phyloP scores from a whole-genome alignment of 2,113 vertebrate genomes.

The Paramisgurnus dabryanus region DNA sequence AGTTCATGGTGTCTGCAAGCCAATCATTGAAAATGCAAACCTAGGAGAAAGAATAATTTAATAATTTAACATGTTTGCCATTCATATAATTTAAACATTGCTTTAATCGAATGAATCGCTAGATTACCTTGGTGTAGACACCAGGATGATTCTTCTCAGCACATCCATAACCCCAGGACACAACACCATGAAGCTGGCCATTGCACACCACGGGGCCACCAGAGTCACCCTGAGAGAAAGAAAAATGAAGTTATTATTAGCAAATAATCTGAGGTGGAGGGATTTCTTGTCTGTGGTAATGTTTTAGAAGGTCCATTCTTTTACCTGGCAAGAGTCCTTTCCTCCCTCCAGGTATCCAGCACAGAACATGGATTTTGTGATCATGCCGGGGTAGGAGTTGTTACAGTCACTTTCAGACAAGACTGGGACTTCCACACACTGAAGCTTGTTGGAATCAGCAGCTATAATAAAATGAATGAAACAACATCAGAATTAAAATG shows the following conservation, averaged over 20 bases:
- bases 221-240: slow-evolving; percentile 26
- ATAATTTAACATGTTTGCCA: background rate
- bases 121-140: background rate
- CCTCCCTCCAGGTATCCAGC: slow-evolving; percentile 77
- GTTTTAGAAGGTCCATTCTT: background rate
- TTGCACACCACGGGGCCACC: slow-evolving; percentile 18
- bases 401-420: slow-evolving; percentile 67
- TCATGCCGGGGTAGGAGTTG: slow-evolving; percentile 69
- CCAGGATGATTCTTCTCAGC: background rate
- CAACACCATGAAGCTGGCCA: background rate
- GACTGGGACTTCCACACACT: slow-evolving; percentile 74
- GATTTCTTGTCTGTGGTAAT: background rate
- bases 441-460: slow-evolving; percentile 62
- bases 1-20: slow-evolving; percentile 64
- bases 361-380: slow-evolving; percentile 78
- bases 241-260: background rate
- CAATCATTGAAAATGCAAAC: slow-evolving; percentile 68
- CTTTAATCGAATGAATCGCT: background rate
- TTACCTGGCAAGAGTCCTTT: slow-evolving; percentile 80
- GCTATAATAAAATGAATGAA: slow-evolving; percentile 38
- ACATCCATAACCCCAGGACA: background rate
- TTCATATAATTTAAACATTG: background rate
- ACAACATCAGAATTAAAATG: background rate
- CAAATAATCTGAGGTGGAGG: background rate
- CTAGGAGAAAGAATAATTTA: slow-evolving; percentile 27